Conservation (phyloP, 2,113 vertebrate species). For the Campylomormyrus numenius region DNA sequence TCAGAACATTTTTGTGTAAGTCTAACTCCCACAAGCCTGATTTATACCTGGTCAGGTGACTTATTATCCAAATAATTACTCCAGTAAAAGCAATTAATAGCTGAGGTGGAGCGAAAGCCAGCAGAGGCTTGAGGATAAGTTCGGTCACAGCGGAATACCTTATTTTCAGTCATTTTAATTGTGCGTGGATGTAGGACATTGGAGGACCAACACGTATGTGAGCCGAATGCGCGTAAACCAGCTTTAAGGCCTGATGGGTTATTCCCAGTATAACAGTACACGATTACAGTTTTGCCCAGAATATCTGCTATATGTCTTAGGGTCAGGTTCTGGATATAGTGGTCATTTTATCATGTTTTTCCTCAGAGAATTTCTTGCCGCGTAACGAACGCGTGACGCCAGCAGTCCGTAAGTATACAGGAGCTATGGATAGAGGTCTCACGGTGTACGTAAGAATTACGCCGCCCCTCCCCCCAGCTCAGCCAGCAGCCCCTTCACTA, state of each 20-base stretch:
- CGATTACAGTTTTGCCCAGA: neutral
- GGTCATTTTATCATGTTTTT: neutral
- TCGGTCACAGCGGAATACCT: neutral
- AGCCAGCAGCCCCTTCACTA: slow-evolving; percentile 21
- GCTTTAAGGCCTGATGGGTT: neutral
- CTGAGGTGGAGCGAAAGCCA: neutral
- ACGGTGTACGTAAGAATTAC: slow-evolving; percentile 15
- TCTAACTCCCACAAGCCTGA: neutral
- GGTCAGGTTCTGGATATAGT: neutral
- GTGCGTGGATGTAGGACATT: neutral
- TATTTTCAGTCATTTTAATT: neutral
- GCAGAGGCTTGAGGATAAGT: neutral
- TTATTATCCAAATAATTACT: neutral
- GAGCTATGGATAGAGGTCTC: neutral
- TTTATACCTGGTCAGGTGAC: neutral
- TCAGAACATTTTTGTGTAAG: neutral
- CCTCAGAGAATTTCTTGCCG: neutral
- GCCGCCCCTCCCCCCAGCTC: neutral
- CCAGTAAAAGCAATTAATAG: neutral
- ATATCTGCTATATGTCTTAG: neutral
- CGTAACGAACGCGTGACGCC: neutral
- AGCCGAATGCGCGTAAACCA: neutral
- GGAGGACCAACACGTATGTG: neutral
- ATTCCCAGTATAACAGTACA: neutral
- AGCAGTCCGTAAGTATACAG: neutral